These are phyloP conservation scores for Xestia sexstrigata DNA, from an alignment of 2,888 invertebrate genomes.

Conservation along the genomic window DNA sequence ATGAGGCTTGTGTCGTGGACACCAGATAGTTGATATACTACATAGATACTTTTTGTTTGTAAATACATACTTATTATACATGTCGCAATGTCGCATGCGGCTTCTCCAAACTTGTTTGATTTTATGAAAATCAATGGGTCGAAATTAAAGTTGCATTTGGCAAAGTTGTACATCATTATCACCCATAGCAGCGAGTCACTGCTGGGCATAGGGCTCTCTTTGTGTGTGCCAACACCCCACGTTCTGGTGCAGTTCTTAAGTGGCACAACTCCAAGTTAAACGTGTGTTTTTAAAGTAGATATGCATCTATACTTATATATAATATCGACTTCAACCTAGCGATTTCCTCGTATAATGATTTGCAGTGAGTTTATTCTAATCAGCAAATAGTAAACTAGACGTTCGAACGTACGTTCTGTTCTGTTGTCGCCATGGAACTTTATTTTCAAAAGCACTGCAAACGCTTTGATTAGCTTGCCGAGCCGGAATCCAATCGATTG, in stretches of 20 bases:
- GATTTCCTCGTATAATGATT: neutral
- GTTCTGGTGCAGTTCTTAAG: too few species aligned
- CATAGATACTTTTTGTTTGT: too few species aligned
- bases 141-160: neutral
- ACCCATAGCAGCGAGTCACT: too few species aligned
- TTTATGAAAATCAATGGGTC: neutral
- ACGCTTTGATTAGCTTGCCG: slow-evolving; percentile 37
- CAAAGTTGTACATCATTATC: too few species aligned
- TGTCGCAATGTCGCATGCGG: neutral
- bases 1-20: too few species aligned
- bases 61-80: too few species aligned
- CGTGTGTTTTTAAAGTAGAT: too few species aligned
- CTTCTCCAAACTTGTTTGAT: neutral
- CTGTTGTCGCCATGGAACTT: neutral
- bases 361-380: slow-evolving; percentile 12
- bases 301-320: neutral
- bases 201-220: too few species aligned
- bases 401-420: neutral
- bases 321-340: neutral
- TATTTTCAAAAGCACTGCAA: slow-evolving; percentile 27
- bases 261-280: too few species aligned
- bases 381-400: neutral
- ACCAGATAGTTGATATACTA: too few species aligned
- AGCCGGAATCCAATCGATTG: slow-evolving; percentile 39
- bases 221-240: too few species aligned